Evolutionary conservation across 2,888 invertebrate genomes (phyloP).

Genomic region (Papilio protenor): DNA sequence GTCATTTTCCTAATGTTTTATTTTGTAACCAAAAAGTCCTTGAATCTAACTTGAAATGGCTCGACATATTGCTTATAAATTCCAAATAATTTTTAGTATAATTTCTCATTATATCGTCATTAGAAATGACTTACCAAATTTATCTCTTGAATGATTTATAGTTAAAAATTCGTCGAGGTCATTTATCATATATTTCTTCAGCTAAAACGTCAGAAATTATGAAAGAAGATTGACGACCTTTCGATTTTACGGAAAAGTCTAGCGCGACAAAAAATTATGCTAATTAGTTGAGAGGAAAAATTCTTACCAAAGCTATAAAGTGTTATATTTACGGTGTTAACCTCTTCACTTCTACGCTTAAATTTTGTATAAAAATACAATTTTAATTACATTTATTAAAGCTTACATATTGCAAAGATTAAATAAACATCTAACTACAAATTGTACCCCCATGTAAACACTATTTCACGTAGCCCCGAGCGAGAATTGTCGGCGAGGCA

Average conservation of each 20-base stretch:
- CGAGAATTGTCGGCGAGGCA: slow-evolving; percentile 46
- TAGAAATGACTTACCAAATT: slow-evolving; percentile 4
- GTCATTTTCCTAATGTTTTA: no score
- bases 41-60: neutral
- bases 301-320: neutral
- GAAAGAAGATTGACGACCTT: slow-evolving; percentile 41
- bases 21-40: neutral
- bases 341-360: neutral
- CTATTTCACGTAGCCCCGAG: slow-evolving; percentile 29
- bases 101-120: neutral
- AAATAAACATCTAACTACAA: neutral
- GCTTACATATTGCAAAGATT: neutral
- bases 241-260: slow-evolving; percentile 33
- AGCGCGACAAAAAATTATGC: slow-evolving; percentile 23
- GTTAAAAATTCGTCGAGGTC: slow-evolving; percentile 27
- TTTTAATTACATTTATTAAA: neutral
- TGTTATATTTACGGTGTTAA: neutral
- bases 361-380: neutral
- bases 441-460: slow-evolving; percentile 6
- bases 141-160: slow-evolving; percentile 28
- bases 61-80: neutral
- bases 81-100: neutral
- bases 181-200: slow-evolving; percentile 40
- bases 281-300: slow-evolving; percentile 29
- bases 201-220: slow-evolving; percentile 36